Percentiles rank a stretch among this genome's conserved stretches.
Evolutionary conservation across 2,113 vertebrate genomes (phyloP).

Genomic region (Sciurus niger): DNA sequence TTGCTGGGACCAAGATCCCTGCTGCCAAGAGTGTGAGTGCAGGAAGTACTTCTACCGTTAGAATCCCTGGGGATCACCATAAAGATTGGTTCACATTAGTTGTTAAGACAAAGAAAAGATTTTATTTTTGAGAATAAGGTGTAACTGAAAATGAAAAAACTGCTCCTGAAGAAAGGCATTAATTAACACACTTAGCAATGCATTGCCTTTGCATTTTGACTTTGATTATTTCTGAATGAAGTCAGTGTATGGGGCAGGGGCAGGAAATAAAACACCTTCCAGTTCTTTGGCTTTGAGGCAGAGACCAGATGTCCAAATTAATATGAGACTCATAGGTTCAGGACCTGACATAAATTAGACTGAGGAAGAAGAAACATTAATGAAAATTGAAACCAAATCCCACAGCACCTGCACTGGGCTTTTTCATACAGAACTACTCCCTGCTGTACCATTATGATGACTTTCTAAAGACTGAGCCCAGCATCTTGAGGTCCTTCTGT

Average conservation of each 20-base stretch:
- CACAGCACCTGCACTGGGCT: not conserved
- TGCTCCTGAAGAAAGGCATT: not conserved
- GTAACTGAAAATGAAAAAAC: not conserved
- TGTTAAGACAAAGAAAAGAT: not conserved
- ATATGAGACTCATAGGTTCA: constrained; percentile 59
- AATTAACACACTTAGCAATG: not conserved
- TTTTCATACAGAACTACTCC: not conserved
- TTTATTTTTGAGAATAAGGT: not conserved
- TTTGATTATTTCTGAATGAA: constrained; percentile 14
- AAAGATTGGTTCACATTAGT: not conserved
- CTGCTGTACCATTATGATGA: not conserved
- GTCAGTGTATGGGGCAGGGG: not conserved
- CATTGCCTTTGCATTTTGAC: not conserved
- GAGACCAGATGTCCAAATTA: constrained; percentile 68
- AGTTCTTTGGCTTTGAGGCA: constrained; percentile 25
- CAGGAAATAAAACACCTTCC: constrained; percentile 48
- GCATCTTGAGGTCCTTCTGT: not conserved
- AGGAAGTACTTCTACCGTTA: not conserved
- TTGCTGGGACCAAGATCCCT: not conserved
- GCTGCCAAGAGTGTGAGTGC: not conserved
- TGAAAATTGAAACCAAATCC: constrained; percentile 68
- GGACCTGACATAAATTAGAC: constrained; percentile 54
- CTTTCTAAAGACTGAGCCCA: constrained; percentile 26
- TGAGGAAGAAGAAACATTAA: constrained; percentile 48
- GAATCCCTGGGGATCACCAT: not conserved